Conservation (phyloP, 92 coral and sea anemone genomes). For the Zoanthus sociatus region DNA sequence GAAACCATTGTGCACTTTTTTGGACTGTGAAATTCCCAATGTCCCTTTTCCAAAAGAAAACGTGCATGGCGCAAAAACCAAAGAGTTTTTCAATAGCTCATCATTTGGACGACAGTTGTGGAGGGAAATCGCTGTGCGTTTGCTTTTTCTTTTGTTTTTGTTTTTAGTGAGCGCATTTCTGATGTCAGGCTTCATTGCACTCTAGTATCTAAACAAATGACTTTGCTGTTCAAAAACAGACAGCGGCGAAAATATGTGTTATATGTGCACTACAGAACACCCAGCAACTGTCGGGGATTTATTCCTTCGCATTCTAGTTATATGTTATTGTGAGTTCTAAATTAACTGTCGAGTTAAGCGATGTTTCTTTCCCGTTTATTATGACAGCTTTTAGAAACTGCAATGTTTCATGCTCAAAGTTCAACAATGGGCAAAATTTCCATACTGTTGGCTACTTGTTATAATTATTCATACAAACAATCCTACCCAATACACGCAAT, state of each 20-base stretch:
- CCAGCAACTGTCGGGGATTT: too few relatives aligned
- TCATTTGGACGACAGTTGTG: conserved; percentile 35
- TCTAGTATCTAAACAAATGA: neutral
- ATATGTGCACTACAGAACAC: too few relatives aligned
- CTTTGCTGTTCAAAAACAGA: neutral
- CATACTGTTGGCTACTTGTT: too few relatives aligned
- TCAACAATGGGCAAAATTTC: too few relatives aligned
- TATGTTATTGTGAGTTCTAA: too few relatives aligned
- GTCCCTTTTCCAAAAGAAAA: conserved; percentile 34
- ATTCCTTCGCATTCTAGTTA: too few relatives aligned
- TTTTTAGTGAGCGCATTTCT: neutral
- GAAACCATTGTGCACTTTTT: conserved; percentile 19
- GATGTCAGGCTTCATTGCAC: neutral
- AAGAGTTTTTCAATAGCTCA: conserved; percentile 30
- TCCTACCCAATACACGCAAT: too few relatives aligned
- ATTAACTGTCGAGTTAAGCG: too few relatives aligned
- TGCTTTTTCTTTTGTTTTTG: neutral
- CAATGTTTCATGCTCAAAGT: too few relatives aligned
- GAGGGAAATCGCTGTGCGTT: conserved; percentile 15
- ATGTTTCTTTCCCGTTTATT: too few relatives aligned
- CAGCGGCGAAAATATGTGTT: neutral
- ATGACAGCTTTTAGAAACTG: too few relatives aligned
- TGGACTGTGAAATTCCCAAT: conserved; percentile 31
- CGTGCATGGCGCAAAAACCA: conserved; percentile 18
- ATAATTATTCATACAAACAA: too few relatives aligned